Evolutionary conservation across 1,140 invertebrate species (phyloP), one percentile per base, ranked within the genome.

Genomic region (Acromyrmex heyeri): DNA sequence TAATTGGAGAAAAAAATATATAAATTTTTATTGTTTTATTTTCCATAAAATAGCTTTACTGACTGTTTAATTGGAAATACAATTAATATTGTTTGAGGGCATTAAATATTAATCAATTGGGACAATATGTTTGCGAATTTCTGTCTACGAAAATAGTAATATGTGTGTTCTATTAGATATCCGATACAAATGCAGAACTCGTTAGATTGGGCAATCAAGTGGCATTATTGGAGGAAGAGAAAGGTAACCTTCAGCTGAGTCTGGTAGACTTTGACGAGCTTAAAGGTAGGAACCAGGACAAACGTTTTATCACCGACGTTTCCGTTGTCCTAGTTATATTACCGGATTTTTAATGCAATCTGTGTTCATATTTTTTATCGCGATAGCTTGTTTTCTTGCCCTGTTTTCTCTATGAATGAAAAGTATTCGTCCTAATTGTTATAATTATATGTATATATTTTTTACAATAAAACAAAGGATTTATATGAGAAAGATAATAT

Each of bases 211-310:
- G 97, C 88, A 97, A 98, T 89, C 96, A 97, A 94, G 96, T 99
- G 87, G 97, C 97, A 67, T 97, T 98, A 93, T 95, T 99, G 72
- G 98, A 99, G 95, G 98, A 98, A 94, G 98, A 98, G 95, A 99
- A 98, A 96, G 98, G 97, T 94, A 98, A 98, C 95, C 96, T 98
- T 92, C 97, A 98, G 95, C 95, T 98, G 92, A 97, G 97, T 95
- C 96, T 98, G 91, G 97, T 98, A 93, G 97, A 98, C 95, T 97
- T 97, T 96, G 97, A 98, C 93, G 97, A 97, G 95, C 96, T 96
- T 93, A 96, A 97, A 96, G 96, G 97, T 97, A 96, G 96, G 95
- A 96, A 94, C 94, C 93, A 93, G 91, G 91, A 92, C 89, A 92
- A 89, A 93, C 87, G 64, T 86, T 87, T 64, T 91, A 62, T 90